A percentile compares a stretch with the other conserved stretches of the same genome.
Conservation (phyloP, 2,113 vertebrate genomes). For the Cyphomyrus discorhynchus region DNA sequence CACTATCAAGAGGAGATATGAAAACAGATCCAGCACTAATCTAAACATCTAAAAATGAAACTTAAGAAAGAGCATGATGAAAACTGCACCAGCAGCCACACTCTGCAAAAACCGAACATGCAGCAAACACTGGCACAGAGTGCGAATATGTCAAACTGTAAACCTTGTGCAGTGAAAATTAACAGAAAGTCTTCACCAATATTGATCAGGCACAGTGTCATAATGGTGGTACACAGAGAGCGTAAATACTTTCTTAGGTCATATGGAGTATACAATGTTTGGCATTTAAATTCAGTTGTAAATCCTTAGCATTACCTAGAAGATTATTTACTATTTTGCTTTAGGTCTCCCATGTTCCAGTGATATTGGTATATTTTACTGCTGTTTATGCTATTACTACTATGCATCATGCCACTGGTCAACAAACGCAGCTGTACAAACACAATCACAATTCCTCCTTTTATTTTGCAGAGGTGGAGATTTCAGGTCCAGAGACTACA, state of each 20-base stretch:
- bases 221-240: background rate
- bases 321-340: background rate
- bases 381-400: background rate
- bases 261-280: background rate
- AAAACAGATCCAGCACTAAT: background rate
- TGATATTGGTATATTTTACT: background rate
- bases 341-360: background rate
- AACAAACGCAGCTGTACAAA: background rate
- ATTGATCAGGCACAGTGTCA: background rate
- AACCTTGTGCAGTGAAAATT: background rate
- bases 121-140: background rate
- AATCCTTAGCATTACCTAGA: background rate
- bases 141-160: background rate
- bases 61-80: background rate
- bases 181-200: background rate
- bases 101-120: background rate
- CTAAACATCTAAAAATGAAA: background rate
- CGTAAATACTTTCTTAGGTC: background rate
- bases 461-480: background rate
- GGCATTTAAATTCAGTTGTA: background rate
- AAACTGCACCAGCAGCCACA: background rate
- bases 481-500: too few relatives aligned
- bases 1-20: background rate
- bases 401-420: background rate
- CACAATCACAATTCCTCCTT: background rate